Base-by-base conservation (phyloP, 2,888 invertebrate species). In the Ganaspis brasiliensis region DNA sequence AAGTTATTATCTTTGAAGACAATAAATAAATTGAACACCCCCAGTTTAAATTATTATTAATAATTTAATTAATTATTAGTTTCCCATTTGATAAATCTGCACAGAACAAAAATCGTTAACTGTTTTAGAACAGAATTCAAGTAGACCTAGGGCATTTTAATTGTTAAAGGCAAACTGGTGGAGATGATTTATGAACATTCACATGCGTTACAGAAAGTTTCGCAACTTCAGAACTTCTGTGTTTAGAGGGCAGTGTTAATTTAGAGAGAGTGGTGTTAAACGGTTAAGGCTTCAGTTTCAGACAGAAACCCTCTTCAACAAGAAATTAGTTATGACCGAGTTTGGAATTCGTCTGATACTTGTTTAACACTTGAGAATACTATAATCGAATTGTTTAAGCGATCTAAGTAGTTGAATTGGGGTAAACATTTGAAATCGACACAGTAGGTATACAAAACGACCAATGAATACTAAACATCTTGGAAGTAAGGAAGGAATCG, bases 201-300 rank as follows among this genome's bases (percentile, higher is more conserved):
- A 49, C 49, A 49, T 16, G 8, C 49, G 49, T 49, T 16, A 16
- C 49, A 6, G 49, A 49, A 49, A 49, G 49, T 49, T 49, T 49
- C 6, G 49, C n/a, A 49, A 49, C 16, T 49, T 16, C 3, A 14
- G 14, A 49, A 49, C 49, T 49, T 49, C 49, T 16, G 5, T 16
- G 16, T 49, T 49, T 49, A 45, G 45, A 45, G 49, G 49, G 49
- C 49, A 49, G 49, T 49, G 49, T 49, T 49, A 49, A 49, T 49
- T 49, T 49, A 12, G 49, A 21, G 2, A 63, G 14, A 35, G 35
- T 21, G 14, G n/a, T 45, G n/a, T 67, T 45, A 45, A 67, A 40
- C 40, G n/a, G n/a, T 14, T 24, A 67, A 24, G 40, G 45, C 67
- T 45, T 67, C 67, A 45, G 24, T 45, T 24, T 67, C 67, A 24